Conservation (phyloP, 2,113 vertebrate species). For the Herpetotheres cachinnans region DNA sequence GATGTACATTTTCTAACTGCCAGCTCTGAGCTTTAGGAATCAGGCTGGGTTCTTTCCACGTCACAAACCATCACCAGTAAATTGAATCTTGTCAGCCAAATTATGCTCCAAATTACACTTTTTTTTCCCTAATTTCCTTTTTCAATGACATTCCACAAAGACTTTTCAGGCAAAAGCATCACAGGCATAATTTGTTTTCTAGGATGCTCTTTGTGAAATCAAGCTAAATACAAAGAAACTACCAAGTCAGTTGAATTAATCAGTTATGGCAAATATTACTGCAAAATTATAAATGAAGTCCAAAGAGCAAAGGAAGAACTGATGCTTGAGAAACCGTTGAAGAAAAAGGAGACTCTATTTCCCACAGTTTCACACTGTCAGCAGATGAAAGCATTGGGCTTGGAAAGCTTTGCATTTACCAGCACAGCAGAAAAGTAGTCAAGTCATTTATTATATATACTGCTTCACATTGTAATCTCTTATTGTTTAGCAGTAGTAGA, state of each 20-base stretch:
- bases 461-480: slow-evolving; percentile 17
- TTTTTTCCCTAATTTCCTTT: background rate
- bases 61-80: background rate
- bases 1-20: background rate
- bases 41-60: background rate
- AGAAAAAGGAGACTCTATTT: background rate
- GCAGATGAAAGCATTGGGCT: background rate
- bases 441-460: slow-evolving; percentile 51
- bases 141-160: background rate
- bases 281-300: background rate
- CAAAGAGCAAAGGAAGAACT: background rate
- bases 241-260: background rate
- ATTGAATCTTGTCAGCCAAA: background rate
- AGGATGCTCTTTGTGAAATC: background rate
- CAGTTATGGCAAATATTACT: background rate
- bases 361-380: background rate
- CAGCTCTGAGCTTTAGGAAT: background rate
- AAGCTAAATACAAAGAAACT: background rate
- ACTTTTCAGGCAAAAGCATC: background rate
- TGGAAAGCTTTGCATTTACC: slow-evolving; percentile 4
- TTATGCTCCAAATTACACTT: background rate
- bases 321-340: background rate
- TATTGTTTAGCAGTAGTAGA: slow-evolving; percentile 43
- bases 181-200: background rate
- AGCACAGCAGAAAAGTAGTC: slow-evolving; percentile 31